Evolutionary conservation across 2,888 invertebrate species (phyloP), one percentile per base, ranked within the genome.

Genomic region (Deilephila elpenor): DNA sequence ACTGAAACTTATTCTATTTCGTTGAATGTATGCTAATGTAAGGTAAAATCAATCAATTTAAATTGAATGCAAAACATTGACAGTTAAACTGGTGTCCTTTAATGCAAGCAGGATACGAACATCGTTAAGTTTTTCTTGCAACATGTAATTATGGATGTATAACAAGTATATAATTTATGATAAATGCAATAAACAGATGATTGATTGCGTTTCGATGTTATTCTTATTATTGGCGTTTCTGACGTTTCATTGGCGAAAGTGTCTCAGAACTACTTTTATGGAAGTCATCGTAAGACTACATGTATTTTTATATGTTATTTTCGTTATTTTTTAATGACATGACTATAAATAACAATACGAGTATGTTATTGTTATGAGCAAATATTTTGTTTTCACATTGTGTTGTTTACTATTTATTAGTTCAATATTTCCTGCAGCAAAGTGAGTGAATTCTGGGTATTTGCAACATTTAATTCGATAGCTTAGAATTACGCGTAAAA

Each of bases 201-300:
- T 77, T 79, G 78, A 77, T 78, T 53, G 74, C 79, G 72, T 76
- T 67, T 78, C 75, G 77, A 62, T 80, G 75, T 80, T 81, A 84
- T 81, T 78, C 71, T 75, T 75, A 74, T 78, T 76, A 82, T 80
- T 82, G 80, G 76, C 78, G 84, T 83, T 81, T 77, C 74, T 44
- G 71, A 75, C 61, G 75, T 77, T 60, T 75, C 25, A 51, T 17
- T 5, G 25, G 67, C 51, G 67, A 67, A 67, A 67, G 51, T 67
- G 67, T 51, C 67, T 67, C 44, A 17, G 44, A 64, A 19, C 34
- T n/a, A 64, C 37, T 25, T 19, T 34, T 8, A 34, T 32, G 32
- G 3, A 37, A n/a, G 34, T 44, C 32, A 8, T 11, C 17, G 17
- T 25, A 11, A 20, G 7, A 25, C 17, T 25, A 56, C n/a, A 19